These are phyloP conservation scores for Malurus melanocephalus DNA, from an alignment of 2,113 vertebrate genomes.

Conservation along the genomic window DNA sequence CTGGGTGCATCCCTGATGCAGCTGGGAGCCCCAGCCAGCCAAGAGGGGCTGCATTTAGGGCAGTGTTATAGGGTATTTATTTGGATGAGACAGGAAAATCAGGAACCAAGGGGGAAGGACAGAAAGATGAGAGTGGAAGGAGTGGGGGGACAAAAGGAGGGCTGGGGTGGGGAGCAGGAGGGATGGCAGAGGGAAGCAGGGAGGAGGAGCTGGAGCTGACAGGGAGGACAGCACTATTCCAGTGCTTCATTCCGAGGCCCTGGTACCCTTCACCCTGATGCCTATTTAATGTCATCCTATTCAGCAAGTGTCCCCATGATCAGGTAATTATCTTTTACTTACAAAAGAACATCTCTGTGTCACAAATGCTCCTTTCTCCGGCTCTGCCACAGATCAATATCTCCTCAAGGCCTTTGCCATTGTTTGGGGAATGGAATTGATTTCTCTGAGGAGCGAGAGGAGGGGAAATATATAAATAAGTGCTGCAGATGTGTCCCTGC, in stretches of 20 bases:
- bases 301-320: slow-evolving; percentile 67
- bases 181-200: background rate
- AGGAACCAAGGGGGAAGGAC: background rate
- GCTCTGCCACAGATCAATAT: slow-evolving; percentile 68
- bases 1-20: background rate
- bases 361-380: slow-evolving; percentile 57
- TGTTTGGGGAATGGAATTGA: slow-evolving; percentile 70
- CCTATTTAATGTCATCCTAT: slow-evolving; percentile 67
- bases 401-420: slow-evolving; percentile 61
- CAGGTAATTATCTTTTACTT: slow-evolving; percentile 73
- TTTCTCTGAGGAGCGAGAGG: slow-evolving; percentile 13
- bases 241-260: background rate
- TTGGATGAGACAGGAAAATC: background rate
- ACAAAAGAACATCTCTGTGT: slow-evolving; percentile 72
- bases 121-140: background rate
- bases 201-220: slow-evolving; percentile 10
- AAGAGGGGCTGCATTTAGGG: background rate
- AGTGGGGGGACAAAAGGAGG: background rate
- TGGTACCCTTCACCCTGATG: slow-evolving; percentile 63
- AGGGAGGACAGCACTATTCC: background rate
- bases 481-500: background rate
- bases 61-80: accelerated
- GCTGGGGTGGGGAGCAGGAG: background rate
- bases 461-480: slow-evolving; percentile 40
- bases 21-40: accelerated